Evolutionary conservation across 1,140 invertebrate species (phyloP).

Genomic region (Pogonus chalceus): DNA sequence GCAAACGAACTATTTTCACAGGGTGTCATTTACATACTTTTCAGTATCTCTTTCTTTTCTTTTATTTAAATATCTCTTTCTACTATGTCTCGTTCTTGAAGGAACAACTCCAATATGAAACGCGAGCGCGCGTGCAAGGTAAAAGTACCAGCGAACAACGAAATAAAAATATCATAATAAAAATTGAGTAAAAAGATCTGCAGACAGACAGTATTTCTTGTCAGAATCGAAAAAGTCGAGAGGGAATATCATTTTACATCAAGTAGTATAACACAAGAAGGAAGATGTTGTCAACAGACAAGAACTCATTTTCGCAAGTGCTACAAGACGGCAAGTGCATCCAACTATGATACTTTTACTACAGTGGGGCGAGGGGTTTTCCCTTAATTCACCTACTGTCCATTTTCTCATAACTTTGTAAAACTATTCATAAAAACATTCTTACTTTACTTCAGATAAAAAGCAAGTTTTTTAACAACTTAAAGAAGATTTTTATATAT

Average conservation of each 20-base stretch:
- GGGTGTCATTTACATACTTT: constrained; percentile 1
- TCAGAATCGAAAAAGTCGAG: constrained; percentile 3
- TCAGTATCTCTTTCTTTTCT: neutral
- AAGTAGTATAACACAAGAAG: neutral
- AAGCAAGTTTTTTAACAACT: no score
- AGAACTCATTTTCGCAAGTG: constrained; percentile 1
- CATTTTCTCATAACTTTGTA: no score
- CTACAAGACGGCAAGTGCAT: no score
- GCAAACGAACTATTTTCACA: neutral
- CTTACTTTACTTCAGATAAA: no score
- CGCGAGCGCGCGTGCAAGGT: neutral
- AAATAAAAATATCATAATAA: constrained; percentile 7
- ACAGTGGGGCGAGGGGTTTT: no score
- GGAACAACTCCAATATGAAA: constrained; percentile 3
- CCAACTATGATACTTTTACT: no score
- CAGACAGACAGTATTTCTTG: constrained; percentile 4
- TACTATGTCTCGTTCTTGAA: neutral
- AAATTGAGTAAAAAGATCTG: neutral
- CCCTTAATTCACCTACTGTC: no score
- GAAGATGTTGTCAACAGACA: neutral
- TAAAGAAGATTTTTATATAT: no score
- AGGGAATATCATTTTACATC: constrained; percentile 5
- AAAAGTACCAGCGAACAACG: neutral
- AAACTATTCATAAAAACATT: no score
- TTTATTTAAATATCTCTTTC: neutral